Evolutionary conservation across 2,113 vertebrate genomes (phyloP).

Genomic region (western clawed frog (Xenopus tropicalis)): DNA sequence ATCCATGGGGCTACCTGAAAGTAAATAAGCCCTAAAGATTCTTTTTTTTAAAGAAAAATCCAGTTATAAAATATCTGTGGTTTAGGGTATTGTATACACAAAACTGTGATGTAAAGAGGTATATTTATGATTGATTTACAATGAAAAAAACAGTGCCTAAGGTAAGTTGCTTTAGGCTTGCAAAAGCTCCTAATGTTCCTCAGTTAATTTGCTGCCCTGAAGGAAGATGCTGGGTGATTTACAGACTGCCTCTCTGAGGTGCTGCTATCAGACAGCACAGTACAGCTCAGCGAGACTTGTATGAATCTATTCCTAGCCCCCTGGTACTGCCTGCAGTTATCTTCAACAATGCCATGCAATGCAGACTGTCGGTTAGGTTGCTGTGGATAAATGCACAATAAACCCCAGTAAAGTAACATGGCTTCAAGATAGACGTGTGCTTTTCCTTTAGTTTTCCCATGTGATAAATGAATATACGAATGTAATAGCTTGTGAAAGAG

Average conservation of each 20-base stretch:
- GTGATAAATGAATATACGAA: neutral
- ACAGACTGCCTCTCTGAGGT: slow-evolving; percentile 14
- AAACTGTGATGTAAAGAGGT: too few species aligned
- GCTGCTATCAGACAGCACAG: slow-evolving; percentile 33
- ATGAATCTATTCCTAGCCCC: slow-evolving; percentile 35
- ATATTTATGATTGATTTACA: neutral
- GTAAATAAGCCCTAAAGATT: too few species aligned
- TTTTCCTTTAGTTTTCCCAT: slow-evolving; percentile 5
- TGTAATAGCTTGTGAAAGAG: neutral
- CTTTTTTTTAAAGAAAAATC: too few species aligned
- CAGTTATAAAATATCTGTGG: too few species aligned
- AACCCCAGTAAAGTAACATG: slow-evolving; percentile 6
- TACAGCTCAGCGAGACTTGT: slow-evolving; percentile 1
- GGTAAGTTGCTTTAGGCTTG: slow-evolving; percentile 2
- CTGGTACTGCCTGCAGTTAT: slow-evolving; percentile 38
- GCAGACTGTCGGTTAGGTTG: slow-evolving; percentile 9
- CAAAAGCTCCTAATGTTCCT: slow-evolving; percentile 21
- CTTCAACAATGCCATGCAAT: slow-evolving; percentile 18
- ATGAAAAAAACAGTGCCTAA: neutral
- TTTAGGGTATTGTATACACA: too few species aligned
- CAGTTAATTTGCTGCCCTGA: slow-evolving; percentile 34
- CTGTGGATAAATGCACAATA: slow-evolving; percentile 28
- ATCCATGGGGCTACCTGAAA: too few species aligned
- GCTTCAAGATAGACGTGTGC: neutral
- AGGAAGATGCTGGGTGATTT: slow-evolving; percentile 39